Evolutionary conservation across 2,888 invertebrate species (phyloP).

Genomic region (Palloptera scutellata): DNA sequence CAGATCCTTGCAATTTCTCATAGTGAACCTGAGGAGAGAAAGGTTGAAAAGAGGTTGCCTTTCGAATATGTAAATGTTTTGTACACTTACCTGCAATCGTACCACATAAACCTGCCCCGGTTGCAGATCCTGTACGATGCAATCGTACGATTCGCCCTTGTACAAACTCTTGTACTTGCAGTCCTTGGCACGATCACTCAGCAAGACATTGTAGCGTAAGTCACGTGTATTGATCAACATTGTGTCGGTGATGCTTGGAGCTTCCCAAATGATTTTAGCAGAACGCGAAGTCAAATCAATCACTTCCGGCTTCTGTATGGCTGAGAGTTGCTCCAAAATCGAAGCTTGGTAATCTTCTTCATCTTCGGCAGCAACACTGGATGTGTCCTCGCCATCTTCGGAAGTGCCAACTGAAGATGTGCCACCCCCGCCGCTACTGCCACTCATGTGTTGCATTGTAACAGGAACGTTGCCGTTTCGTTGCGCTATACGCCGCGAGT

Average conservation of each 20-base stretch:
- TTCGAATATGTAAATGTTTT: not conserved
- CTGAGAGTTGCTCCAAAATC: constrained; percentile 76
- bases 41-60: not conserved
- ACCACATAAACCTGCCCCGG: constrained; percentile 90
- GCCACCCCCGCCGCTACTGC: constrained; percentile 58
- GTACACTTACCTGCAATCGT: constrained; percentile 73
- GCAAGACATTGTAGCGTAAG: constrained; percentile 80
- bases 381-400: constrained; percentile 80
- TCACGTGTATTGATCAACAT: constrained; percentile 55
- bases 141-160: constrained; percentile 78
- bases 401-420: constrained; percentile 72
- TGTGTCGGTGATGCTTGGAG: constrained; percentile 65
- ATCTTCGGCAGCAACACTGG: constrained; percentile 77
- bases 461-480: constrained; percentile 37
- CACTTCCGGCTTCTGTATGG: constrained; percentile 79
- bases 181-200: constrained; percentile 80
- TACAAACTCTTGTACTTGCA: constrained; percentile 87
- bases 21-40: constrained; percentile 60
- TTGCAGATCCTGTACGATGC: constrained; percentile 83
- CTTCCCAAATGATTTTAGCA: constrained; percentile 85
- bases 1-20: constrained; percentile 77
- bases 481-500: constrained; percentile 43
- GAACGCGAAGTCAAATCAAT: constrained; percentile 84
- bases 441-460: constrained; percentile 19
- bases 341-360: constrained; percentile 77